Evolutionary conservation across 2,113 vertebrate genomes (phyloP).

Genomic region (Oreochromis tanganicae): DNA sequence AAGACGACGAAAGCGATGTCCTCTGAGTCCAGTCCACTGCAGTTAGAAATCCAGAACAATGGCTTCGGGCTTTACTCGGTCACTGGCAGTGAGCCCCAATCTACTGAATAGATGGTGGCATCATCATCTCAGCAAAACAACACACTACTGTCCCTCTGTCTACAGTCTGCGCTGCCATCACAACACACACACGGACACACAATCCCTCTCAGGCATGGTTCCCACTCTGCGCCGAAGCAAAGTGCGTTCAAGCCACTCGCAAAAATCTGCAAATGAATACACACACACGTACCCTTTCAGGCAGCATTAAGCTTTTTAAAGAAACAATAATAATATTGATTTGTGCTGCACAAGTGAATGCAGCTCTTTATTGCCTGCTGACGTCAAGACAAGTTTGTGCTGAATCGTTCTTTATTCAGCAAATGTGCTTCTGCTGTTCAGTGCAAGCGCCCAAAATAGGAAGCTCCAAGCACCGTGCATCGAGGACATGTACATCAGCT

Average conservation of each 20-base stretch:
- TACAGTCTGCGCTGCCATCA: conserved; percentile 26
- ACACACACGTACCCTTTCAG: not conserved
- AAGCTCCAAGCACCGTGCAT: not conserved
- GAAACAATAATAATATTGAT: not conserved
- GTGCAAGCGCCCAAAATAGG: not conserved
- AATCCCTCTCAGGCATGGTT: not conserved
- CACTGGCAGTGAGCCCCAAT: conserved; percentile 10
- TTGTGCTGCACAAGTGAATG: not conserved
- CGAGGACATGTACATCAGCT: not conserved
- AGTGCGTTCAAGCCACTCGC: not conserved
- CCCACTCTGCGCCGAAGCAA: not conserved
- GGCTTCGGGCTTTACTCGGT: not conserved
- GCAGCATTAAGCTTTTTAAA: not conserved
- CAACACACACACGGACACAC: conserved; percentile 8
- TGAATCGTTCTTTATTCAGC: not conserved
- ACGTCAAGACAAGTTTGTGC: not conserved
- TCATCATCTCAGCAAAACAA: conserved; percentile 52
- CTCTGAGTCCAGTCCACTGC: not conserved
- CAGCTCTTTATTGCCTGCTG: not conserved
- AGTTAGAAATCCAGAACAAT: conserved; percentile 7
- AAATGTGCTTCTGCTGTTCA: not conserved
- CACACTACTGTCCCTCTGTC: conserved; percentile 34
- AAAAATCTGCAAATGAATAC: not conserved
- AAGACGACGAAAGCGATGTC: not conserved
- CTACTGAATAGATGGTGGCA: conserved; percentile 46